Evolutionary conservation across 2,113 vertebrate genomes (phyloP), one percentile per base, ranked within the genome.

Genomic region (Xiphophorus hellerii): DNA sequence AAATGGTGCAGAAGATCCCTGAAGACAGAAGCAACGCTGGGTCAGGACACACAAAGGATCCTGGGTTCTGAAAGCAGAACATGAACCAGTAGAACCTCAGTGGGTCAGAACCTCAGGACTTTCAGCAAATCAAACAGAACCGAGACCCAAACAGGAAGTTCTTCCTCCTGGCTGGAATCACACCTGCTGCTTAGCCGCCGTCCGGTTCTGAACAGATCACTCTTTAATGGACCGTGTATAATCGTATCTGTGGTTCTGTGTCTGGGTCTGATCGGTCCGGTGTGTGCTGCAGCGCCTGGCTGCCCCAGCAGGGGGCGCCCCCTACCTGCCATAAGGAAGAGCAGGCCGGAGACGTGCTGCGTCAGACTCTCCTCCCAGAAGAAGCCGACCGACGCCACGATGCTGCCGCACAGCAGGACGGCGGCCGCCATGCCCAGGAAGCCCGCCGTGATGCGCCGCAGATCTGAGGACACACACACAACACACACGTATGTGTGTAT

Each of bases 1-100:
- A 96, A 82, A 97, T 94, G 87, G 95, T 95, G 92, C 96, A 97
- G 91, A 98, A 97, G 80, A 96, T 95, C 54, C 95, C 96, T 97
- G 77, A 4, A 35, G 10, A 82, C 9, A 28, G 30, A 60, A 82
- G 15, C 69, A 71, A 15, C 13, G 20, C 30, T 1, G 13, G 7
- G 33, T 62, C 30, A 69, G 71, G 48, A 62, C 9, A 5, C 25
- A 28, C 60, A 5, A 17, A 13, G 17, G 3, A 48, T 48, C 3
- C 44, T 48, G 44, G 44, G 3, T 48, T 48, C 44, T 48, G 17
- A 48, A 48, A 48, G 44, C 42, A 44, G 4, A 44, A 44, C 13
- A 5, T 44, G 42, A 1, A 5, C 42, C 42, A 15, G 13, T 15
- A 44, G 42, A 44, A 44, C 42, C 39, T 42, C 39, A 42, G 39